These are phyloP conservation scores for Ceramica pisi DNA, from an alignment of 2,888 invertebrate species.

Conservation along the genomic window DNA sequence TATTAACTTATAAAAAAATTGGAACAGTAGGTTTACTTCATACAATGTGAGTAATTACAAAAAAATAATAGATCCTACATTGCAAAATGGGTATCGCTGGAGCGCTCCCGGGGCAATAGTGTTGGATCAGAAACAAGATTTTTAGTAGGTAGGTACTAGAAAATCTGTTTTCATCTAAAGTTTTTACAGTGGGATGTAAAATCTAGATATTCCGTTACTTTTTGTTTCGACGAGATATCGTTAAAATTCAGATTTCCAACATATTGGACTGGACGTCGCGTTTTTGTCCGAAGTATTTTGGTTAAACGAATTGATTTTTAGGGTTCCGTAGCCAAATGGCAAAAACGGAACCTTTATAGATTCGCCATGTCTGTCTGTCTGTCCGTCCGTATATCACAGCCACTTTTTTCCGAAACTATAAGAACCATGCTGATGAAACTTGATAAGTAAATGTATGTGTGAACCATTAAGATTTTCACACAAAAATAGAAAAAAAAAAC, in stretches of 20 bases:
- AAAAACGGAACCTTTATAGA: too few species aligned
- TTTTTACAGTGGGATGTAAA: not conserved
- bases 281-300: constrained; percentile 8
- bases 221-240: constrained; percentile 12
- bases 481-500: too few species aligned
- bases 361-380: too few species aligned
- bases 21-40: not conserved
- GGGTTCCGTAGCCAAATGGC: too few species aligned
- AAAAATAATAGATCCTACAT: not conserved
- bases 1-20: constrained; percentile 8
- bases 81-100: not conserved
- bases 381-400: too few species aligned
- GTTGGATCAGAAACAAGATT: not conserved
- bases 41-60: not conserved
- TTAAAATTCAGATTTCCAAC: constrained; percentile 3
- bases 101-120: too few species aligned
- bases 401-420: too few species aligned
- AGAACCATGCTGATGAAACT: too few species aligned
- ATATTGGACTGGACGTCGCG: not conserved
- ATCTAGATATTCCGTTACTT: not conserved
- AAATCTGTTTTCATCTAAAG: not conserved
- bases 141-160: not conserved
- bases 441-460: too few species aligned
- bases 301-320: constrained; percentile 3
- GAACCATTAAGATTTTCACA: too few species aligned